Percentiles rank a stretch among this genome's conserved stretches.
Evolutionary conservation across 2,113 vertebrate species (phyloP).

Genomic region (Sus scrofa): DNA sequence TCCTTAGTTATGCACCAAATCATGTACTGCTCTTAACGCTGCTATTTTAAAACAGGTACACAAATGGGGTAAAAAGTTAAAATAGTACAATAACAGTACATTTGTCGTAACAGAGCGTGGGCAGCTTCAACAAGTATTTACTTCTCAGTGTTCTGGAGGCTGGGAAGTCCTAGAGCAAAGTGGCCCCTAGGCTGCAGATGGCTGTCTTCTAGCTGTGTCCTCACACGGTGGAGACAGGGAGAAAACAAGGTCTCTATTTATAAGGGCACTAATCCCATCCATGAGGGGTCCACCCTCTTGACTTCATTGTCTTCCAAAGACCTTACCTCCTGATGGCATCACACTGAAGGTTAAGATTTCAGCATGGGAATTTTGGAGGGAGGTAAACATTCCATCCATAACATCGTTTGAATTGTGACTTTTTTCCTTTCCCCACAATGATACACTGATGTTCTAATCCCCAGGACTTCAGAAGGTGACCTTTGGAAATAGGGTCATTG

Average conservation of each 20-base stretch:
- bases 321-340: too few species aligned
- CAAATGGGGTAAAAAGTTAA: neutral
- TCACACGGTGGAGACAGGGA: neutral
- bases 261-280: neutral
- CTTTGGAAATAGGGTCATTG: neutral
- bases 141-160: neutral
- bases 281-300: neutral
- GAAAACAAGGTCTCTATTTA: neutral
- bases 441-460: neutral
- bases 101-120: too few species aligned
- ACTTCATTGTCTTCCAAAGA: neutral
- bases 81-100: neutral
- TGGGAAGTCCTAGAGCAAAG: neutral
- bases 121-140: neutral
- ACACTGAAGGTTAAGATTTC: neutral
- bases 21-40: too few species aligned
- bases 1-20: neutral
- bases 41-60: neutral
- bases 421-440: neutral
- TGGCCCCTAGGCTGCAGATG: neutral
- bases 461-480: neutral
- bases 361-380: neutral
- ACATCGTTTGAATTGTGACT: neutral
- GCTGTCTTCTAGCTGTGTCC: neutral
- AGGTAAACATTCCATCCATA: neutral